Evolutionary conservation across 2,888 invertebrate genomes (phyloP), one percentile per base, ranked within the genome.

Genomic region (Selenia dentaria): DNA sequence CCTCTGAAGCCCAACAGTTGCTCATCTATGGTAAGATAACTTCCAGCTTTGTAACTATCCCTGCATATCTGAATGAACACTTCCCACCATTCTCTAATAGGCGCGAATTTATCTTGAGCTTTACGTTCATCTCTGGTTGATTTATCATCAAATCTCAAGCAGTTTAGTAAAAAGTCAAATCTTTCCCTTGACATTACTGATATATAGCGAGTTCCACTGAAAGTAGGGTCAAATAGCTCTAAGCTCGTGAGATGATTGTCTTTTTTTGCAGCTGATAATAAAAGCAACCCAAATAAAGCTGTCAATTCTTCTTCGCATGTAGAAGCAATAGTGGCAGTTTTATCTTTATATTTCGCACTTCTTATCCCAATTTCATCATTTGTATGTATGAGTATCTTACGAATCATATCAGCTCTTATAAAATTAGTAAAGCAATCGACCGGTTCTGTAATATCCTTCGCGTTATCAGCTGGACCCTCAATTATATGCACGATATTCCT

Each of bases 281-380:
- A 48, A 18, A 64, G 49, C 2, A 59, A 36, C 6, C 59, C 62
- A 18, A 62, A 43, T n/a, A 57, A 48, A 33, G 57, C 64, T 14
- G n/a, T n/a, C n/a, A n/a, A n/a, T n/a, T n/a, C n/a, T n/a, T n/a
- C n/a, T n/a, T n/a, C n/a, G n/a, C n/a, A 18, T 32, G 32, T 32
- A 32, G 16, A 32, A 18, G 32, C 16, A 32, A 43, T 43, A 38
- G 45, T 40, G 6, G 50, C 41, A 26, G 33, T 33, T 34, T 41
- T 37, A 37, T 41, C 44, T 37, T 22, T 32, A 20, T 49, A 43
- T 38, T 49, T 42, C 14, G 28, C 20, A 25, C 38, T 34, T 49
- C 29, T 49, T 18, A 38, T 9, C 25, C n/a, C 42, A 31, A 49
- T 43, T 43, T 44, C 31, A 11, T 33, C 33, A 28, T 44, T 44